Evolutionary conservation across 1,140 invertebrate species (phyloP).

Genomic region (Mylabris phalerata): DNA sequence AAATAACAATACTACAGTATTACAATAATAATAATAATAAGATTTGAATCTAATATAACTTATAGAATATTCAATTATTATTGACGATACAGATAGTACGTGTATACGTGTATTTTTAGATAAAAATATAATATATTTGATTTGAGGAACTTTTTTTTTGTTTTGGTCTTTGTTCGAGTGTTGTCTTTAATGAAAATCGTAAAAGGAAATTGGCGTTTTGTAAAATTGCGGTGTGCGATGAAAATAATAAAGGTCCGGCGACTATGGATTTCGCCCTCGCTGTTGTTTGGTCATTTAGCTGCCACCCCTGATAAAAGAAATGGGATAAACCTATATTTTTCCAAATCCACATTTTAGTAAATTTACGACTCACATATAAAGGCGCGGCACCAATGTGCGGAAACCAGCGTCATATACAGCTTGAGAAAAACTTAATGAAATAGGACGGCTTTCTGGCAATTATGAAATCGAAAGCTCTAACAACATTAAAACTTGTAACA

Average conservation of each 20-base stretch:
- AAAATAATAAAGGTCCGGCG: constrained; percentile 17
- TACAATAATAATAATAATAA: too few species aligned
- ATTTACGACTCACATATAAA: constrained; percentile 30
- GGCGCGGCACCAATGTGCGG: constrained; percentile 17
- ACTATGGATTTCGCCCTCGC: constrained; percentile 18
- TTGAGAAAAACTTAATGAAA: constrained; percentile 31
- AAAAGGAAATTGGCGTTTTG: constrained; percentile 16
- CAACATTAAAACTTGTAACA: constrained; percentile 9
- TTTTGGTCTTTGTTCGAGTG: not conserved
- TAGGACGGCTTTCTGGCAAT: constrained; percentile 28
- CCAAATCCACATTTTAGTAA: constrained; percentile 33
- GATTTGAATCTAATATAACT: too few species aligned
- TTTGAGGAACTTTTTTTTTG: too few species aligned
- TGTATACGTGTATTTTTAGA: too few species aligned
- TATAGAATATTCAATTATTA: too few species aligned
- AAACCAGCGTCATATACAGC: constrained; percentile 20
- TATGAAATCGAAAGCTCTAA: constrained; percentile 28
- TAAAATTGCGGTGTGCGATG: constrained; percentile 11
- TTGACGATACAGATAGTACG: too few species aligned
- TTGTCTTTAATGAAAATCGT: constrained; percentile 13
- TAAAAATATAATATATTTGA: too few species aligned
- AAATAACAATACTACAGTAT: too few species aligned
- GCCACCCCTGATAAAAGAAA: constrained; percentile 28
- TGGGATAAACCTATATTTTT: constrained; percentile 34
- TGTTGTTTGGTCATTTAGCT: constrained; percentile 23